phyloP scores from a whole-genome alignment of 2,113 vertebrate species.

The Macaca fascicularis region DNA sequence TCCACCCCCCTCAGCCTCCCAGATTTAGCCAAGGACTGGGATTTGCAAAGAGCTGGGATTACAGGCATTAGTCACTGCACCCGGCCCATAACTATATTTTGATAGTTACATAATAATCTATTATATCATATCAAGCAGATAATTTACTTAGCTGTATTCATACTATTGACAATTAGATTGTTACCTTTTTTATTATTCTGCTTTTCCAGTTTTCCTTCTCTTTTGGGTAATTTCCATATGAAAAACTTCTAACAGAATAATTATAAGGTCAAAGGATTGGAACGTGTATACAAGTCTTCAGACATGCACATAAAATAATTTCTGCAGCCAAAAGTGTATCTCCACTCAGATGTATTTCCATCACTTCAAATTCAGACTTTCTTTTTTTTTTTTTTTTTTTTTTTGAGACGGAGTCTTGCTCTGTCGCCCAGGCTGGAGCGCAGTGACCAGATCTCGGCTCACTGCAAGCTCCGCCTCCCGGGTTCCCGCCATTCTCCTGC shows the following conservation, averaged over 20 bases:
- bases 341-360: background rate
- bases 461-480: too few species aligned
- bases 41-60: background rate
- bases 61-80: background rate
- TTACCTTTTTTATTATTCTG: background rate
- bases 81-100: background rate
- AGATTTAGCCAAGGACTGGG: background rate
- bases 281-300: background rate
- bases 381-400: background rate
- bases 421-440: too few species aligned
- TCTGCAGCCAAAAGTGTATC: background rate
- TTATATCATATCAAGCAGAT: background rate
- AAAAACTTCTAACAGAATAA: background rate
- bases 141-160: background rate
- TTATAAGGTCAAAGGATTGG: background rate
- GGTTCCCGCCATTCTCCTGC: too few species aligned
- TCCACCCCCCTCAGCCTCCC: background rate
- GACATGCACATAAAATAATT: background rate
- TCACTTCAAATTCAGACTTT: conserved; percentile 1
- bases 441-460: too few species aligned
- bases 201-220: background rate
- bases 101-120: background rate
- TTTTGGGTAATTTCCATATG: background rate
- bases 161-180: background rate
- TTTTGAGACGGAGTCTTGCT: too few species aligned